Evolutionary conservation across 2,113 vertebrate genomes (phyloP).

Genomic region (Phasianus colchicus): DNA sequence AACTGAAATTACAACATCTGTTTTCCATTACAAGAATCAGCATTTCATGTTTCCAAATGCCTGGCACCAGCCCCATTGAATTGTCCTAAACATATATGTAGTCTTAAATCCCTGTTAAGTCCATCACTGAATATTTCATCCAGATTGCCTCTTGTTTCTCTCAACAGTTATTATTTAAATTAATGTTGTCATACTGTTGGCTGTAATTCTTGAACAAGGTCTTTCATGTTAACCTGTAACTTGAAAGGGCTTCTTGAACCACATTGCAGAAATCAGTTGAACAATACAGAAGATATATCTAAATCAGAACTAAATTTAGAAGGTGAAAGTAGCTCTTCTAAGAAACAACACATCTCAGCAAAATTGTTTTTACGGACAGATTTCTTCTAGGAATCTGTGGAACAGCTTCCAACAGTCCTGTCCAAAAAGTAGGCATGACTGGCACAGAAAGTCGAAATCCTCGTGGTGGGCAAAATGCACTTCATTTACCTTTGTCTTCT

Average conservation of each 20-base stretch:
- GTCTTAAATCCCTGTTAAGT: constrained; percentile 56
- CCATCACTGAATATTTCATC: constrained; percentile 39
- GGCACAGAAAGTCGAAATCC: background rate
- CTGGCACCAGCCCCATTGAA: constrained; percentile 25
- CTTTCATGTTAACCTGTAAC: constrained; percentile 7
- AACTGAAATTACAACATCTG: constrained; percentile 52
- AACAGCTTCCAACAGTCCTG: background rate
- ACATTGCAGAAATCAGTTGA: constrained; percentile 9
- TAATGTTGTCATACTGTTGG: constrained; percentile 34
- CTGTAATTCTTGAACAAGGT: constrained; percentile 45
- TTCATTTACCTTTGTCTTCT: background rate
- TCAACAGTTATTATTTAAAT: constrained; percentile 55
- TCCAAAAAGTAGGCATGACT: background rate
- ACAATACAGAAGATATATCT: background rate
- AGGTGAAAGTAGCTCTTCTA: background rate
- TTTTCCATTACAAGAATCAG: constrained; percentile 54
- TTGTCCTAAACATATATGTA: background rate
- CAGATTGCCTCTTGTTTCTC: constrained; percentile 56
- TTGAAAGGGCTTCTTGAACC: constrained; percentile 40
- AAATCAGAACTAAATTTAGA: background rate
- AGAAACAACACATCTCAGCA: background rate
- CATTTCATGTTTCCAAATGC: constrained; percentile 7
- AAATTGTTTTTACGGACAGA: background rate
- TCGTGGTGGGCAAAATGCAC: background rate
- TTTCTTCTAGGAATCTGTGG: background rate